Conservation (phyloP, 2,113 vertebrate genomes). For the Boleophthalmus pectinirostris region DNA sequence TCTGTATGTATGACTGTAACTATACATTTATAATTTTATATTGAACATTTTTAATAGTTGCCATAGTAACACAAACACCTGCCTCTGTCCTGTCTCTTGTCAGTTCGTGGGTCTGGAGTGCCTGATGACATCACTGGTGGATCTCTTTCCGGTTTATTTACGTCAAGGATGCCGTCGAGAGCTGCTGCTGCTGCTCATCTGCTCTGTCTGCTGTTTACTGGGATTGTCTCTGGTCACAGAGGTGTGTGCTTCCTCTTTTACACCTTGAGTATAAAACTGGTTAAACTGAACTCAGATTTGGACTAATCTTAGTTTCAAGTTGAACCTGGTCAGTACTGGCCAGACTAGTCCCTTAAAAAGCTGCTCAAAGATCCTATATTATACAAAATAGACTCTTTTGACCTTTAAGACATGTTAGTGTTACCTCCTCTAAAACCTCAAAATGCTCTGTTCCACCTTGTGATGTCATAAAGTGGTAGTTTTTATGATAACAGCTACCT, state of each 20-base stretch:
- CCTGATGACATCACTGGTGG: slow-evolving; percentile 61
- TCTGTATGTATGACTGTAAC: too few species aligned
- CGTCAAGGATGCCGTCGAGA: slow-evolving; percentile 55
- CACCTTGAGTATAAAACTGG: too few species aligned
- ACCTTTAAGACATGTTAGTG: too few species aligned
- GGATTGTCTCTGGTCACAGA: slow-evolving; percentile 61
- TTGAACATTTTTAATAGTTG: neutral
- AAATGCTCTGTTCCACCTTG: too few species aligned
- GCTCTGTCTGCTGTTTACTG: slow-evolving; percentile 47
- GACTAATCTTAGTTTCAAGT: neutral
- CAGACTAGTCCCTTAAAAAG: too few species aligned
- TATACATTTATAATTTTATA: too few species aligned
- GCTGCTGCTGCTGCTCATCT: slow-evolving; percentile 52
- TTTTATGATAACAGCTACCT: too few species aligned
- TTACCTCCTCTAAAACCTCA: too few species aligned
- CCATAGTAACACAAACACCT: neutral
- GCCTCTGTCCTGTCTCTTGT: neutral
- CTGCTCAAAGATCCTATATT: too few species aligned
- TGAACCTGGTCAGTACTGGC: too few species aligned
- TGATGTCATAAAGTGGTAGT: too few species aligned
- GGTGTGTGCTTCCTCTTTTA: slow-evolving; percentile 21
- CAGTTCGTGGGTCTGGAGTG: slow-evolving; percentile 69
- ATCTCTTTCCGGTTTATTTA: slow-evolving; percentile 53
- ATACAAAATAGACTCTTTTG: too few species aligned
- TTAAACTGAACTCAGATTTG: neutral